Evolutionary conservation across 2,113 vertebrate genomes (phyloP).

Genomic region (Tychaedon coryphoeus): DNA sequence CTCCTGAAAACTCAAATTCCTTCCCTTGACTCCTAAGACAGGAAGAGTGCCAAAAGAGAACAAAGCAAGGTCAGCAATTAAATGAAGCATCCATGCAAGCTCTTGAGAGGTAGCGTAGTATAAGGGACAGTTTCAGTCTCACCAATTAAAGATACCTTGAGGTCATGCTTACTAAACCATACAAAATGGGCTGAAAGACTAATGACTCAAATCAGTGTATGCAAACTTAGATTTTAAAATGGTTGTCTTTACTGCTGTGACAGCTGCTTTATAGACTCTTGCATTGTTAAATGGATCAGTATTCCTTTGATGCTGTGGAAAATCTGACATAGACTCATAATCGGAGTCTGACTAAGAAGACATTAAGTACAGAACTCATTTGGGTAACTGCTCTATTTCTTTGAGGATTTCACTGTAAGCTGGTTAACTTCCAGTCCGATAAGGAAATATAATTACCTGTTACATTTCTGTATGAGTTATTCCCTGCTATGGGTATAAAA

Average conservation of each 20-base stretch:
- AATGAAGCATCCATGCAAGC: background rate
- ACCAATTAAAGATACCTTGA: background rate
- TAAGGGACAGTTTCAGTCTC: background rate
- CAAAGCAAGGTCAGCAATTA: background rate
- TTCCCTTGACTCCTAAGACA: background rate
- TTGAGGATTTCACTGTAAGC: background rate
- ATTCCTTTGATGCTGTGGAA: background rate
- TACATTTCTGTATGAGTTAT: background rate
- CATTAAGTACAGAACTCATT: background rate
- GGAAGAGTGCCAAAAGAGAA: background rate
- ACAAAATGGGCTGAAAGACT: background rate
- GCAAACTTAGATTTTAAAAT: background rate
- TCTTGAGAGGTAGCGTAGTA: background rate
- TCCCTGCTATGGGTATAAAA: background rate
- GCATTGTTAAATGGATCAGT: background rate
- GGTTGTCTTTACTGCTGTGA: background rate
- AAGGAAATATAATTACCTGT: background rate
- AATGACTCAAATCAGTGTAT: background rate
- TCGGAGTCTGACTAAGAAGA: background rate
- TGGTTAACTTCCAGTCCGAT: background rate
- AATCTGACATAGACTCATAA: background rate
- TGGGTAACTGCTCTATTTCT: background rate
- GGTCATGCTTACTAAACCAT: background rate
- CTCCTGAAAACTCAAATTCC: background rate
- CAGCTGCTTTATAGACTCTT: conserved; percentile 24